Evolutionary conservation across 2,888 invertebrate species (phyloP), one percentile per base, ranked within the genome.

Genomic region (Tetheella fluctuosa): DNA sequence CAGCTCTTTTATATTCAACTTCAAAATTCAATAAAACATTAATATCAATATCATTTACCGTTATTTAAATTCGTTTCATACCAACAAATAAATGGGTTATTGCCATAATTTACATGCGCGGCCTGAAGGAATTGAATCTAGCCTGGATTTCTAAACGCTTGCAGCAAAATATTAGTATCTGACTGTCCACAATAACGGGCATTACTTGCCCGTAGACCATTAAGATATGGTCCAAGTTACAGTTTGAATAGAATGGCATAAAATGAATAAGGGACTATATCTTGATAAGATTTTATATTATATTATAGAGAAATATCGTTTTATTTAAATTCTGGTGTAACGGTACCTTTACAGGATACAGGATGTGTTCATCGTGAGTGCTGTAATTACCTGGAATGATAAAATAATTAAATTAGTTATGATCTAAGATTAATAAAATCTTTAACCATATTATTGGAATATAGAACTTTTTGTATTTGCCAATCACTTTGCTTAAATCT

Each of bases 71-170:
- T 55, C 58, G 68, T 75, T 72, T 66, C 64, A 66, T 72, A 69
- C 59, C 62, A 61, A 59, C 28, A 39, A 34, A 17, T 58, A 53
- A 28, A 42, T 59, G 57, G 62, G 59, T 67, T 69, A 67, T 67
- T 69, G 66, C 79, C 71, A 80, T 80, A 84, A 84, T 85, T 83
- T 69, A 76, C 78, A 76, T 79, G 82, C 76, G 78, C 69, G 79
- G 78, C 79, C 73, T 67, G 77, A 72, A 80, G 80, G 81, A 83
- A 86, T 87, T 85, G 80, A 85, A 86, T 86, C 81, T 81, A 69
- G 74, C 68, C 68, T 73, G 73, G 75, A 79, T 88, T 87, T 81
- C 81, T 83, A 81, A 81, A 77, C 80, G 83, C 81, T 83, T 62
- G 61, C 60, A 83, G 82, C 79, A 74, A 77, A 69, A 70, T 65